Evolutionary conservation across 2,113 vertebrate genomes (phyloP).

Genomic region (Xenopus borealis): DNA sequence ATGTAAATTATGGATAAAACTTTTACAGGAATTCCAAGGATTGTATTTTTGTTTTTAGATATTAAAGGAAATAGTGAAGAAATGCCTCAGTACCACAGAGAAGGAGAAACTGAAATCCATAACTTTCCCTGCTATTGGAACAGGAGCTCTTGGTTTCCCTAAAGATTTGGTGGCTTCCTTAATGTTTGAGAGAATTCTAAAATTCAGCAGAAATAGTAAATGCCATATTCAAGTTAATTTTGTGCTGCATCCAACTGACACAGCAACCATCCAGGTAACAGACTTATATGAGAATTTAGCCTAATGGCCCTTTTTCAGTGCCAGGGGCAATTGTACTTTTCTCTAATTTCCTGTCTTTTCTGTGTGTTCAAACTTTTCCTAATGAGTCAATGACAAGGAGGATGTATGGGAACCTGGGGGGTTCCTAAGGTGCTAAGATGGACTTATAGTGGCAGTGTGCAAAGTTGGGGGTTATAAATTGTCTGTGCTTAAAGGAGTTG

Average conservation of each 20-base stretch:
- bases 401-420: too few species aligned
- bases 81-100: constrained; percentile 72
- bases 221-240: constrained; percentile 67
- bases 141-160: constrained; percentile 80
- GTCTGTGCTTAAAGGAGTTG: too few species aligned
- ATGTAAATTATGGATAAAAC: too few species aligned
- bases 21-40: too few species aligned
- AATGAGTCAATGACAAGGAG: too few species aligned
- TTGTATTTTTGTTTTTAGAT: constrained; percentile 57
- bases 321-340: too few species aligned
- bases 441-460: too few species aligned
- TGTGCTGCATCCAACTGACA: constrained; percentile 68
- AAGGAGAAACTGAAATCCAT: constrained; percentile 64
- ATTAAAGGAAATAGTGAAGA: constrained; percentile 61
- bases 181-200: constrained; percentile 68
- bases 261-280: constrained; percentile 70
- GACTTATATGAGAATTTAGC: not conserved
- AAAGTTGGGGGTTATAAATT: too few species aligned
- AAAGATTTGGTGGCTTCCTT: constrained; percentile 62
- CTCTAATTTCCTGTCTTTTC: not conserved
- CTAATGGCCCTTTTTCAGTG: not conserved
- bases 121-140: constrained; percentile 83
- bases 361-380: not conserved
- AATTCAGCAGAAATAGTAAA: constrained; percentile 65
- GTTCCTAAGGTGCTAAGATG: too few species aligned